Evolutionary conservation across 2,797 vertebrate genomes (phyloP), one percentile per base, ranked within the genome.

Genomic region (Halcyon leucocephala): DNA sequence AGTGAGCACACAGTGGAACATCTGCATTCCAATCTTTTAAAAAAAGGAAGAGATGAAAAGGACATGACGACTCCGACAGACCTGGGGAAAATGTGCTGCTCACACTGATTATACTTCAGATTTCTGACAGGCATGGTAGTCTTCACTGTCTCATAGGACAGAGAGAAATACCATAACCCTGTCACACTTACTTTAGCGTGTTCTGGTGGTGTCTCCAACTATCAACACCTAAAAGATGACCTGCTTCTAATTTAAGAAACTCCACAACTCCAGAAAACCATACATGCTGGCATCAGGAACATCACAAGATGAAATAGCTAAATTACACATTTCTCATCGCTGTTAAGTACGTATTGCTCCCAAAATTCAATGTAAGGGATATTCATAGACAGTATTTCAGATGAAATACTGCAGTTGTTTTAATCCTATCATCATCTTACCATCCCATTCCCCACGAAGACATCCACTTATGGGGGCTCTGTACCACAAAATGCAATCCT

Each of bases 141-240:
- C 42, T 64, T 90, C 86, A 76, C 83, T 62, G 62, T 81, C 83
- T 89, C 49, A 65, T 57, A 78, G 31, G 62, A 85, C 80, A 61
- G 49, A 86, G 73, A 95, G 62, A 82, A 66, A 83, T 46, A 88
- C 8, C 87, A 76, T 72, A 86, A 85, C 49, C 42, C 87, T 70
- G n/a, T 41, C 9, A 0, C 77, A 29, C 44, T 69, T 31, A 35
- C 35, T 91, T 72, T 35, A 78, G 8, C 3, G 14, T 33, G 70
- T 33, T 28, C 44, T 91, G 42, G 54, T 82, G 41, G 33, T 82
- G 33, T 58, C 51, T 81, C 26, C 70, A n/a, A 55, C 65, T 54
- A 72, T 19, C 58, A 91, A 64, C 26, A 86, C 60, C 37, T 77
- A 70, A 80, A 91, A 88, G 79, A 58, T 4, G 2, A 49, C 2